Evolutionary conservation across 2,113 vertebrate genomes (phyloP).

Genomic region (Motacilla alba): DNA sequence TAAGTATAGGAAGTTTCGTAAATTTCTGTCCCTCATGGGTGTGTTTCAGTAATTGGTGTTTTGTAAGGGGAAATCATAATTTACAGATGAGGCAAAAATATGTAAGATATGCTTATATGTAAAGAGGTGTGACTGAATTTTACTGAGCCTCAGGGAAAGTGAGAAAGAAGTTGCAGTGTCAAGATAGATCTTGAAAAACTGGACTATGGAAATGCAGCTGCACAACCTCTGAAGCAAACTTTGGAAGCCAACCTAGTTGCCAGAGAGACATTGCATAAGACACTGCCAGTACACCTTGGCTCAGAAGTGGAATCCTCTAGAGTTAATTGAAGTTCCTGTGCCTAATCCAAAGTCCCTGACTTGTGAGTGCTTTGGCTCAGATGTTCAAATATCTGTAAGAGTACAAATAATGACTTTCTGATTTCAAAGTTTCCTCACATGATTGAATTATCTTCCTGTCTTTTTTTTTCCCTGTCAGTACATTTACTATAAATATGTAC

Average conservation of each 20-base stretch:
- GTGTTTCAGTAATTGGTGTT: neutral
- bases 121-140: conserved; percentile 12
- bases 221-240: neutral
- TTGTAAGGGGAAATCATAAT: neutral
- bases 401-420: neutral
- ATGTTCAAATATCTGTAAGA: neutral
- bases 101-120: neutral
- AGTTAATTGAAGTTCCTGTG: neutral
- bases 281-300: neutral
- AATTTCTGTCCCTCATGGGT: conserved; percentile 6
- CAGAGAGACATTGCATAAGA: neutral
- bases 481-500: neutral
- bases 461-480: neutral
- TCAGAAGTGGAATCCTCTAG: neutral
- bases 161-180: neutral
- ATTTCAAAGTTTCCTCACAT: neutral
- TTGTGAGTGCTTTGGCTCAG: neutral
- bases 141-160: conserved; percentile 13
- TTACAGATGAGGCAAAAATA: conserved; percentile 30
- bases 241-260: neutral
- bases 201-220: conserved; percentile 21
- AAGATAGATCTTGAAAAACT: neutral
- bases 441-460: neutral
- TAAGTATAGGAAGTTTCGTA: neutral
- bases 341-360: neutral